Percentiles rank a stretch among this genome's conserved stretches.
Evolutionary conservation across 2,888 invertebrate genomes (phyloP).

Genomic region (Diloba caeruleocephala): DNA sequence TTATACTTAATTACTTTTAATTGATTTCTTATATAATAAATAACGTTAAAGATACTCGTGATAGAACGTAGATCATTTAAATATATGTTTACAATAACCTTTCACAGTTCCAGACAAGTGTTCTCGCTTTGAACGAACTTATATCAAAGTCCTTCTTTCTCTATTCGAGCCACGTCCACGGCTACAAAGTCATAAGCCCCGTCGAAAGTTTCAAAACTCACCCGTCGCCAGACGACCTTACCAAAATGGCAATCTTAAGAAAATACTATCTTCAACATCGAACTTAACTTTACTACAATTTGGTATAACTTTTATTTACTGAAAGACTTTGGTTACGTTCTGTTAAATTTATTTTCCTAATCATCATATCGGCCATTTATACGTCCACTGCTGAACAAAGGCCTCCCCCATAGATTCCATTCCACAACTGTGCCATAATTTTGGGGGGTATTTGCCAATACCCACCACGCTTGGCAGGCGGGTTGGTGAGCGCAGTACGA

Average conservation of each 20-base stretch:
- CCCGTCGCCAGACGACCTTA: constrained; percentile 34
- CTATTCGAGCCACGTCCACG: constrained; percentile 48
- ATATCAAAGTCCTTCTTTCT: constrained; percentile 36
- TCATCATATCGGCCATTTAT: too few species aligned
- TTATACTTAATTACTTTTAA: too few species aligned
- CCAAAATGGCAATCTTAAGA: constrained; percentile 41
- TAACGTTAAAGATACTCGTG: too few species aligned
- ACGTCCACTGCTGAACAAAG: too few species aligned
- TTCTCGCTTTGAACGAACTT: constrained; percentile 29
- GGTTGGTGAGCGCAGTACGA: too few species aligned
- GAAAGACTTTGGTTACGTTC: too few species aligned
- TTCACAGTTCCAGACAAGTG: constrained; percentile 41
- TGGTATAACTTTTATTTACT: constrained; percentile 7
- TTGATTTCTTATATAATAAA: too few species aligned
- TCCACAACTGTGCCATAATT: too few species aligned
- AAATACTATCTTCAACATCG: constrained; percentile 40
- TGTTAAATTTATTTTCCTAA: too few species aligned
- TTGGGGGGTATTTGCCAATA: too few species aligned
- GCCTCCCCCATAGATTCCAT: too few species aligned
- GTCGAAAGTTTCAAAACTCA: constrained; percentile 52
- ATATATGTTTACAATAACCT: constrained; percentile 20
- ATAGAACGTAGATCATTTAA: not conserved
- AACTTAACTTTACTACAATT: constrained; percentile 23
- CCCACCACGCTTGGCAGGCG: too few species aligned
- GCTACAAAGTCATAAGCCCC: constrained; percentile 63